A percentile compares a stretch with the other conserved stretches of the same genome.
Evolutionary conservation across 1,140 invertebrate species (phyloP).

Genomic region (Babylonia areolata): DNA sequence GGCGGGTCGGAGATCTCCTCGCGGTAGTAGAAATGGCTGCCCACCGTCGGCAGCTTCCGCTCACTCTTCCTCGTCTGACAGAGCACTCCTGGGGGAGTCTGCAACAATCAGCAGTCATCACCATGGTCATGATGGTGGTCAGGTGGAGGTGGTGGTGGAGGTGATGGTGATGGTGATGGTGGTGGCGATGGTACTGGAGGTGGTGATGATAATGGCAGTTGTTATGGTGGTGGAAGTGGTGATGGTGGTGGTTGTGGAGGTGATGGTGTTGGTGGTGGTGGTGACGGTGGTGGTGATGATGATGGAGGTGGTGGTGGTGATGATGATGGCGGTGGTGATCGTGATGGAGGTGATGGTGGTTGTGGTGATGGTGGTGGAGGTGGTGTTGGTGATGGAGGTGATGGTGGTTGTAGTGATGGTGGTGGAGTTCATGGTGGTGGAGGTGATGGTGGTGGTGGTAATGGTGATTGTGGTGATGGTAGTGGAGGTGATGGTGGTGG

Average conservation of each 20-base stretch:
- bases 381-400: background rate
- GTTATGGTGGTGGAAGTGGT: too few species aligned
- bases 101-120: background rate
- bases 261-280: too few species aligned
- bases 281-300: background rate
- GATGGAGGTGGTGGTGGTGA: too few species aligned
- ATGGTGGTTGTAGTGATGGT: background rate
- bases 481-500: background rate
- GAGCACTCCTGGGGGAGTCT: slow-evolving; percentile 29
- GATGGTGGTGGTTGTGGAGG: too few species aligned
- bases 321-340: too few species aligned
- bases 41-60: background rate
- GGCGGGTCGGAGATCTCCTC: slow-evolving; percentile 10
- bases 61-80: background rate
- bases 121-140: too few species aligned
- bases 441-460: background rate
- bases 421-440: background rate
- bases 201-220: background rate
- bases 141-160: background rate
- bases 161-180: background rate
- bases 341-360: too few species aligned
- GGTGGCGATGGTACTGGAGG: background rate
- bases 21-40: slow-evolving; percentile 20
- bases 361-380: background rate
- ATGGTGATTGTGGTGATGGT: background rate